Conservation (phyloP, 2,797 vertebrate species). For the Acanthopagrus latus region DNA sequence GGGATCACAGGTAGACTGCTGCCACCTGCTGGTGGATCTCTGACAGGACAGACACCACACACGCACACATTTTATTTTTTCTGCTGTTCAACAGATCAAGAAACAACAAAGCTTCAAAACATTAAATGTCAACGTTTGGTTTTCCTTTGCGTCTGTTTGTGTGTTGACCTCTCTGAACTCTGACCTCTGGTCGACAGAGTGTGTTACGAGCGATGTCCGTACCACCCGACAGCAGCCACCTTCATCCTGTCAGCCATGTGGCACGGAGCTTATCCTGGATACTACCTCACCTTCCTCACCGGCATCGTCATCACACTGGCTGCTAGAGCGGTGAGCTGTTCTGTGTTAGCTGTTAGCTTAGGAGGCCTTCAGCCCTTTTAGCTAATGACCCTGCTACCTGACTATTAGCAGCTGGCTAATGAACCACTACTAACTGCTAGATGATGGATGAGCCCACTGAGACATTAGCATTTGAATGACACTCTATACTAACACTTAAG, state of each 20-base stretch:
- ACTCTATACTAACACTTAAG: neutral
- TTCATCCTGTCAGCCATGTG: constrained; percentile 95
- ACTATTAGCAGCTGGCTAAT: neutral
- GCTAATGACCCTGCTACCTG: too few relatives aligned
- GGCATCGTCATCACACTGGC: constrained; percentile 92
- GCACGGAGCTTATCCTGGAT: constrained; percentile 96
- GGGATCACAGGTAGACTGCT: too few relatives aligned
- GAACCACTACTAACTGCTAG: neutral
- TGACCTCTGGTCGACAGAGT: constrained; percentile 82
- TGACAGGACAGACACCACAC: too few relatives aligned
- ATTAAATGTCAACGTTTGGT: too few relatives aligned
- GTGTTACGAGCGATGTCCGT: constrained; percentile 92
- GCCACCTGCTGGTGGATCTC: too few relatives aligned
- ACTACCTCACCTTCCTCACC: constrained; percentile 95
- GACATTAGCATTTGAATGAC: neutral
- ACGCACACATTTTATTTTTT: neutral
- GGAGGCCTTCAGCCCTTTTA: neutral
- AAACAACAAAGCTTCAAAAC: too few relatives aligned
- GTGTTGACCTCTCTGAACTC: constrained; percentile 10
- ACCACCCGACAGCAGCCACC: constrained; percentile 92
- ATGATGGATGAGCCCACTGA: neutral
- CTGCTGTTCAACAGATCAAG: neutral
- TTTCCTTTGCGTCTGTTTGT: neutral
- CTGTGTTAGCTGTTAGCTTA: neutral
- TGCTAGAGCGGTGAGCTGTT: constrained; percentile 92